Conservation (phyloP, 2,113 vertebrate species). For the Oxyura jamaicensis region DNA sequence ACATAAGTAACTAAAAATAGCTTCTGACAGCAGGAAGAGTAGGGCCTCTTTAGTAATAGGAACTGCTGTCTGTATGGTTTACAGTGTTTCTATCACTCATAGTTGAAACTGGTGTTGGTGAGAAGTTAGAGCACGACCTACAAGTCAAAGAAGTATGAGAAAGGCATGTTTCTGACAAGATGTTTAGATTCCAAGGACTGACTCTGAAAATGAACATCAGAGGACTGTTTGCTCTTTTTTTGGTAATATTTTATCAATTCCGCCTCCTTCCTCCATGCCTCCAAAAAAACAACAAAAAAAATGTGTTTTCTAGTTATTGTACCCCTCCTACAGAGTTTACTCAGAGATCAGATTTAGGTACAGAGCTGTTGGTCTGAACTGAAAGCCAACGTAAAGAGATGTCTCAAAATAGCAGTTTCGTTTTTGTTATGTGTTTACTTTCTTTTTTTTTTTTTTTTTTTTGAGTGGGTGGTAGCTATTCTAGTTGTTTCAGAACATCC, state of each 20-base stretch:
- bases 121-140: not conserved
- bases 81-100: slow-evolving; percentile 20
- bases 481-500: not conserved
- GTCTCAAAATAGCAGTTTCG: slow-evolving; percentile 32
- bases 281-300: not conserved
- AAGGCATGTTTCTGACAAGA: slow-evolving; percentile 34
- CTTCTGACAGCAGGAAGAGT: slow-evolving; percentile 2
- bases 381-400: not conserved
- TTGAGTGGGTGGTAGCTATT: slow-evolving; percentile 37
- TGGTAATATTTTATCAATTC: slow-evolving; percentile 7
- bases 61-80: slow-evolving; percentile 22
- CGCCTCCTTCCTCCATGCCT: not conserved
- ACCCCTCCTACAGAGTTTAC: not conserved
- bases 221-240: slow-evolving; percentile 12
- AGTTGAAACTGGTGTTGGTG: slow-evolving; percentile 9
- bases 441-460: not conserved
- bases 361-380: not conserved
- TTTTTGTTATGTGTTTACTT: not conserved
- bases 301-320: not conserved
- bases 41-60: slow-evolving; percentile 9
- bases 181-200: slow-evolving; percentile 32
- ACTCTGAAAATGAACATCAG: slow-evolving; percentile 12
- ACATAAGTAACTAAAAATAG: slow-evolving; percentile 25
- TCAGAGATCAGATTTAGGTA: not conserved
- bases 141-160: slow-evolving; percentile 31